phyloP scores from a whole-genome alignment of 2,888 invertebrate genomes.

The Eupeodes latifasciatus region DNA sequence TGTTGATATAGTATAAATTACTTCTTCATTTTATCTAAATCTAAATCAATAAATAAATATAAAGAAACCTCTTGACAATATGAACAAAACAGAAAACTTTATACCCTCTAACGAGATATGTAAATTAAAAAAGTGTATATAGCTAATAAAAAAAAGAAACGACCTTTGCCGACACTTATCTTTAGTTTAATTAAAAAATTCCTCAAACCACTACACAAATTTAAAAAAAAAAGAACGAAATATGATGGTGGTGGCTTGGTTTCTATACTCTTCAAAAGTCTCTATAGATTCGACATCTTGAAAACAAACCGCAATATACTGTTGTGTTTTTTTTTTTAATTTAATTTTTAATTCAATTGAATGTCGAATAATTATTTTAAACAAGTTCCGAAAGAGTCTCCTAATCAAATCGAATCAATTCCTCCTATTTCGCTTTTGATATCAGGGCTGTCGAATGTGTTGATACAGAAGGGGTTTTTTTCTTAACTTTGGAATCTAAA shows the following conservation, averaged over 20 bases:
- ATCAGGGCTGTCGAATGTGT: neutral
- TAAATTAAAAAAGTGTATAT: constrained; percentile 40
- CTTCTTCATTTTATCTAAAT: constrained; percentile 39
- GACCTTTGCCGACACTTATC: constrained; percentile 56
- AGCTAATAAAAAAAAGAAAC: constrained; percentile 24
- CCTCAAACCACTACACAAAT: constrained; percentile 26
- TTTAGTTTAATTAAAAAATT: constrained; percentile 60
- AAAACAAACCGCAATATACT: constrained; percentile 30
- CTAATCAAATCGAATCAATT: constrained; percentile 73
- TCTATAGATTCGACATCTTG: constrained; percentile 5
- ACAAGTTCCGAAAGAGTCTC: constrained; percentile 41
- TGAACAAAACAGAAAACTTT: neutral
- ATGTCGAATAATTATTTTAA: constrained; percentile 59
- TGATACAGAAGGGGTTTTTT: neutral
- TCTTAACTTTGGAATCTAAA: too few species aligned
- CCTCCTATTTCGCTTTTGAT: constrained; percentile 20
- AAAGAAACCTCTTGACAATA: neutral
- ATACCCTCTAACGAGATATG: constrained; percentile 2
- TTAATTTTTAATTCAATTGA: constrained; percentile 65
- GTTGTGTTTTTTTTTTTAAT: constrained; percentile 4
- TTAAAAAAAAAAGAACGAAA: neutral
- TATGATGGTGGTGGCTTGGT: neutral
- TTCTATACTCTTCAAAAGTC: constrained; percentile 41
- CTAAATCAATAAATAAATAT: constrained; percentile 58
- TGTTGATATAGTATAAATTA: constrained; percentile 24